Evolutionary conservation across 2,888 invertebrate species (phyloP).

Genomic region (Apotomis betuletana): DNA sequence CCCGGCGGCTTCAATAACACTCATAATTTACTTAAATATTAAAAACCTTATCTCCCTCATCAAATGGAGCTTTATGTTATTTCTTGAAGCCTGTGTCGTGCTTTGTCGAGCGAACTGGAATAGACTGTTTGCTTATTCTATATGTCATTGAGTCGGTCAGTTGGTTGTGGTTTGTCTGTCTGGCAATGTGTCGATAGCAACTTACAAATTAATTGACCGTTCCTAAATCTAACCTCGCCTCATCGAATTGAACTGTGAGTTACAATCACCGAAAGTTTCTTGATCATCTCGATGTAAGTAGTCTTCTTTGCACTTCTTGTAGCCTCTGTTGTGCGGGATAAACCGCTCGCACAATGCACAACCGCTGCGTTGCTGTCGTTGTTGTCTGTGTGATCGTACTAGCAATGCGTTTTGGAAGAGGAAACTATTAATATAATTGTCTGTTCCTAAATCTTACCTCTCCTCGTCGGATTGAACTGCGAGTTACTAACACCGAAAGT

Average conservation of each 20-base stretch:
- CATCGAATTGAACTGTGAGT: slow-evolving; percentile 16
- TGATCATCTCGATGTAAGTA: slow-evolving; percentile 20
- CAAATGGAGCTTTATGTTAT: too few species aligned
- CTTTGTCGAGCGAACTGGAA: too few species aligned
- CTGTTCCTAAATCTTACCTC: slow-evolving; percentile 13
- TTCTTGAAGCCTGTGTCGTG: too few species aligned
- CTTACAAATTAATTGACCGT: too few species aligned
- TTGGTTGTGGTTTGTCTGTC: too few species aligned
- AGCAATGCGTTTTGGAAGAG: background rate
- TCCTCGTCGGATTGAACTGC: slow-evolving; percentile 20
- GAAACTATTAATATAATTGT: too few species aligned
- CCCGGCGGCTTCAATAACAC: too few species aligned
- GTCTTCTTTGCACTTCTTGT: slow-evolving; percentile 23
- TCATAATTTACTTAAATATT: too few species aligned
- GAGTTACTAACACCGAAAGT: slow-evolving; percentile 24
- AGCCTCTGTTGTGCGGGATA: slow-evolving; percentile 13
- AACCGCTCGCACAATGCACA: slow-evolving; percentile 19
- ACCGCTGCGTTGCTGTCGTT: slow-evolving; percentile 9
- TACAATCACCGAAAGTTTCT: slow-evolving; percentile 18
- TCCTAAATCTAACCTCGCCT: slow-evolving; percentile 22
- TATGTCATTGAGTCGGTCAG: too few species aligned
- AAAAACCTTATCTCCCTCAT: too few species aligned
- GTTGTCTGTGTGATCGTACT: background rate
- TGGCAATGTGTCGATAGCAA: too few species aligned
- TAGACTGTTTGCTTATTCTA: too few species aligned